Evolutionary conservation across 2,113 vertebrate species (phyloP).

Genomic region (Sphaerodactylus townsendi): DNA sequence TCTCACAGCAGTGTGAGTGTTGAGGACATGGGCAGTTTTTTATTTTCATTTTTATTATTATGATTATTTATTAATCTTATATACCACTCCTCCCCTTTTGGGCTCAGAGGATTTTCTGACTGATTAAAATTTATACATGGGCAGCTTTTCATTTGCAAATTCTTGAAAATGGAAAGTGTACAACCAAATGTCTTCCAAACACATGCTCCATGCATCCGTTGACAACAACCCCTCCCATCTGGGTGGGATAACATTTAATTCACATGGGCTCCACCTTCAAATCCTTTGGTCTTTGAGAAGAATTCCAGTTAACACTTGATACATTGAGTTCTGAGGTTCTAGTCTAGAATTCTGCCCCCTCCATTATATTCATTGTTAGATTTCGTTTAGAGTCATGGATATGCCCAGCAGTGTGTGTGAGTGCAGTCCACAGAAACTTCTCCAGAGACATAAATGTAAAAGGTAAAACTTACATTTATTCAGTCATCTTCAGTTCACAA

Average conservation of each 20-base stretch:
- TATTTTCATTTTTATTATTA: no score
- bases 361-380: background rate
- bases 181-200: background rate
- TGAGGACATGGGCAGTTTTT: background rate
- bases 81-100: no score
- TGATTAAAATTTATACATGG: background rate
- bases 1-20: background rate
- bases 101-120: no score
- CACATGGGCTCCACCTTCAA: background rate
- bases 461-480: no score
- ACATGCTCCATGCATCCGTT: conserved; percentile 21
- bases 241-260: background rate
- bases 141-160: background rate
- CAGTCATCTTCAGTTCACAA: no score
- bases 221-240: background rate
- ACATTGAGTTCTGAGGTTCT: background rate
- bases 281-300: background rate
- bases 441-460: no score
- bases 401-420: no score
- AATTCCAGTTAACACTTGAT: background rate
- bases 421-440: no score
- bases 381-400: no score
- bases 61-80: no score
- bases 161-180: fast-evolving
- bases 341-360: background rate